Conservation (phyloP, 2,113 vertebrate species). For the Poicephalus meyeri region DNA sequence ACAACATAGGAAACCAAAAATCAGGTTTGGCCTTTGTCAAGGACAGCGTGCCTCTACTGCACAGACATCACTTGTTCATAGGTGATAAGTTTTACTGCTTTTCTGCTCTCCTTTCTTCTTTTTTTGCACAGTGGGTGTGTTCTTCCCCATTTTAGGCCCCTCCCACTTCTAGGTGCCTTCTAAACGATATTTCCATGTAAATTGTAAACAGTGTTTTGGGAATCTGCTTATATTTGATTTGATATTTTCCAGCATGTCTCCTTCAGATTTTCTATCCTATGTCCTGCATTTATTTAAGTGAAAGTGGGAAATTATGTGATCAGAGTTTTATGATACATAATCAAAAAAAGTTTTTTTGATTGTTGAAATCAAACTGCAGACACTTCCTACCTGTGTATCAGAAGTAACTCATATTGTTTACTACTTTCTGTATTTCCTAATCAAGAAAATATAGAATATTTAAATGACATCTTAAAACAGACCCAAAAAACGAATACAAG, state of each 20-base stretch:
- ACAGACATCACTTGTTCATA: too few relatives aligned
- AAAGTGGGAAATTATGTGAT: background rate
- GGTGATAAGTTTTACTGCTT: constrained; percentile 67
- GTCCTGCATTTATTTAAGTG: background rate
- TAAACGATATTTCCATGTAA: background rate
- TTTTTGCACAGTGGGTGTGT: background rate
- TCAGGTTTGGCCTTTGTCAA: too few relatives aligned
- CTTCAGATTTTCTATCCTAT: background rate
- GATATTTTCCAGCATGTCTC: background rate
- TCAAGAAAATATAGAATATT: background rate
- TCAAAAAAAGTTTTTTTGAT: background rate
- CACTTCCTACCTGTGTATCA: background rate
- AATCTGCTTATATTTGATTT: background rate
- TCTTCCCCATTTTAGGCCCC: background rate
- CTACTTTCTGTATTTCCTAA: background rate
- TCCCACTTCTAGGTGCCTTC: background rate
- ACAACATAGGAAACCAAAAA: too few relatives aligned
- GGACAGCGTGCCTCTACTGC: too few relatives aligned
- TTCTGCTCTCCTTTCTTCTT: background rate
- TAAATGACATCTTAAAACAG: background rate
- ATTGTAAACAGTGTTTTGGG: background rate
- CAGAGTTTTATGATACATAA: background rate
- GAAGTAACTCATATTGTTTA: background rate
- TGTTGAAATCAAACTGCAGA: background rate
- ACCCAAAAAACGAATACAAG: fast-evolving